Evolutionary conservation across 92 coral and sea anemone species (phyloP), one percentile per base, ranked within the genome.

Genomic region (Phenganax subtilis): DNA sequence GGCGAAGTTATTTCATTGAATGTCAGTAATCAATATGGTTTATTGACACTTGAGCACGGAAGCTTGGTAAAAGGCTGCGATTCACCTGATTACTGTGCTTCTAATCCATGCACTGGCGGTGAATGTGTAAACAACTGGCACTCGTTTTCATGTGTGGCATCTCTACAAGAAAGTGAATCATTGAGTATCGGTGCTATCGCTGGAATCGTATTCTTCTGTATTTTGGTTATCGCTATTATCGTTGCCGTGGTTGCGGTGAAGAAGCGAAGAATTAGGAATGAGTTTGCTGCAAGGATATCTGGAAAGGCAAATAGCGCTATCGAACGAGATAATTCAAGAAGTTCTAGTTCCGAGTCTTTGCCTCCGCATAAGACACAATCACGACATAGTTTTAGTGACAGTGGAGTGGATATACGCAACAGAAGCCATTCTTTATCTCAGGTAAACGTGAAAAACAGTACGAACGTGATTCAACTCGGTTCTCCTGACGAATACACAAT

Each of bases 401-500:
- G 99, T 63, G 99, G 99, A 27, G 99, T 96, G 0, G 99, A 90
- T 14, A 86, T 96, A 65, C 91, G 91, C 17, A 96, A 96, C 84
- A 92, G 96, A 16, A 91, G 88, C 60, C 89, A 59, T 59, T 77
- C 82, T 47, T 64, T 79, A 25, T 79, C 83, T 16, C 74, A 67
- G 10, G 70, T 20, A 76, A 76, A 76, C 37, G 12, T 51, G 44
- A 27, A 64, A 6, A 51, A 51, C 44, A 83, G 85, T 15, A 82
- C 81, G 14, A 86, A 92, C 63, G 68, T 86, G 55, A 88, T 87
- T 14, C 71, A 80, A 16, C 83, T 90, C 30, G 83, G 85, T 6
- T 72, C 86, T 0, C 85, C 85, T 52, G 88, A 86, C 52, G 87
- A 91, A 76, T 87, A 88, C 76, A 89, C 88, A 31, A 90, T 89